These are phyloP conservation scores for Lithophane socia DNA, from an alignment of 2,888 invertebrate genomes.

Conservation along the genomic window DNA sequence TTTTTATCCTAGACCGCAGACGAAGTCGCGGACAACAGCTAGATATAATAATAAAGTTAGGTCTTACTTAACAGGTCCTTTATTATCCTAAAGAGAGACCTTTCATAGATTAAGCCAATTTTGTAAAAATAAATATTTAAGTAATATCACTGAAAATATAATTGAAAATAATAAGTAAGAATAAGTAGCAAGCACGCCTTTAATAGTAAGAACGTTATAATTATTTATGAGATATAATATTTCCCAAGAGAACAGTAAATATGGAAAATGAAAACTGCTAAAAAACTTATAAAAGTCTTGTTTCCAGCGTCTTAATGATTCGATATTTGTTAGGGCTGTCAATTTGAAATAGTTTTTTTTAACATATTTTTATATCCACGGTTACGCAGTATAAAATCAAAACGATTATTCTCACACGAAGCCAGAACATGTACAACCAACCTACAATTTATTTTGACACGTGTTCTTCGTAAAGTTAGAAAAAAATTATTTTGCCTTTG, in stretches of 20 bases:
- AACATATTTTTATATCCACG: background rate
- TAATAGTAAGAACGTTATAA: slow-evolving; percentile 35
- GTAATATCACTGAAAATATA: background rate
- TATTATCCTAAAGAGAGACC: no score
- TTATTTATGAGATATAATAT: slow-evolving; percentile 40
- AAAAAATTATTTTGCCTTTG: background rate
- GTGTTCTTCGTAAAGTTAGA: background rate
- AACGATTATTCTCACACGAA: background rate
- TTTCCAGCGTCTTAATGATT: slow-evolving; percentile 42
- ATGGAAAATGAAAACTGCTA: slow-evolving; percentile 40
- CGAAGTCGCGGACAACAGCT: no score
- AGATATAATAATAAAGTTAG: no score
- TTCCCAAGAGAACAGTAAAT: slow-evolving; percentile 34
- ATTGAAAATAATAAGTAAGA: background rate
- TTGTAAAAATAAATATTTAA: background rate
- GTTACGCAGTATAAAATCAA: background rate
- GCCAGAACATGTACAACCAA: background rate
- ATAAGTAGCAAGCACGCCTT: background rate
- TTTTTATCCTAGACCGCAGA: no score
- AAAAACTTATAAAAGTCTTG: slow-evolving; percentile 44
- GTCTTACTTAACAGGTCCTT: background rate
- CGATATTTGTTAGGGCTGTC: slow-evolving; percentile 29
- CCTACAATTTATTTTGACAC: background rate
- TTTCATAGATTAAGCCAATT: background rate
- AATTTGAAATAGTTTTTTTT: background rate